Percentiles rank a stretch among this genome's conserved stretches.
Conservation (phyloP, 37 sponge, comb jelly and placozoan species). For the Beroe ovata region DNA sequence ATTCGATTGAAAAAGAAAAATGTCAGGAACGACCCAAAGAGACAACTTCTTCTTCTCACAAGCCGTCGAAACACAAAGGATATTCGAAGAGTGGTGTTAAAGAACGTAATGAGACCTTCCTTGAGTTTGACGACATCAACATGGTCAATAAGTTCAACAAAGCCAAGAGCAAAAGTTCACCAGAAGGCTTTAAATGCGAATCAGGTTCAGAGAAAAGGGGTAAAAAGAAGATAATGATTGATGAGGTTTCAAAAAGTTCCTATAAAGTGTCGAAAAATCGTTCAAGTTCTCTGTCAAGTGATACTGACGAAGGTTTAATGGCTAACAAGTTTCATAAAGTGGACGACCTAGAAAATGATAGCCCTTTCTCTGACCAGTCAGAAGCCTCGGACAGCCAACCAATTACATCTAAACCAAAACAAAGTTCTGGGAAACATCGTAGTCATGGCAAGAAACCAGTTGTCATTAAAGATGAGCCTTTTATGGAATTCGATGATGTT, state of each 20-base stretch:
- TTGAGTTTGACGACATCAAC: not conserved
- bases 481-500: slow-evolving; percentile 60
- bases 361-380: not conserved
- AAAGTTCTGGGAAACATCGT: not conserved
- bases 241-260: no score
- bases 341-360: not conserved
- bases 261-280: not conserved
- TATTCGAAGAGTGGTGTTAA: not conserved
- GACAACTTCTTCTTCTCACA: not conserved
- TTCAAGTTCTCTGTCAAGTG: not conserved
- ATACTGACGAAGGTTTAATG: not conserved
- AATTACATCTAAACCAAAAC: not conserved
- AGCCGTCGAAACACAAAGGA: not conserved
- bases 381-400: not conserved
- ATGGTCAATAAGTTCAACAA: not conserved
- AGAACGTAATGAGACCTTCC: not conserved
- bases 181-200: not conserved
- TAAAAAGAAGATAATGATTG: no score
- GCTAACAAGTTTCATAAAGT: no score
- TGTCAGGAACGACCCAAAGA: not conserved
- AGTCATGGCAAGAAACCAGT: not conserved
- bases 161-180: no score
- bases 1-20: not conserved
- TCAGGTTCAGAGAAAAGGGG: not conserved
- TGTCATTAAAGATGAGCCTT: not conserved